Base-by-base conservation (phyloP, 2,113 vertebrate genomes). In the Caranx ignobilis region DNA sequence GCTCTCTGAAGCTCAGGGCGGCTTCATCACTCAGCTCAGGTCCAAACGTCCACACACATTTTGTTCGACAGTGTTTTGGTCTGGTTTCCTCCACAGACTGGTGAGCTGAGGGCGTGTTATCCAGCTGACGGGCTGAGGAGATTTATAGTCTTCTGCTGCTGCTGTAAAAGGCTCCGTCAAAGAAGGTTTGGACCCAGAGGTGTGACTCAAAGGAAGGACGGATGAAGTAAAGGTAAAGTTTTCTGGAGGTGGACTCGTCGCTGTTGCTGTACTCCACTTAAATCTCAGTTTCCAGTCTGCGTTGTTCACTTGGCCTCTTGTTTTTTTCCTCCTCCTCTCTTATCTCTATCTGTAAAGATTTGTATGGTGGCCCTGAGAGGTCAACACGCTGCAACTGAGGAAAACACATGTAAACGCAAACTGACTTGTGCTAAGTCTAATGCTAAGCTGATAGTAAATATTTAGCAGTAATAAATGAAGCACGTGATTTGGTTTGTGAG, bases 1-100 rank as follows among this genome's bases (percentile, higher is more conserved):
- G 41, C 21, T 54, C 39, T 59, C n/a, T 63, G 60, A 56, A 77
- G 52, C 54, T 47, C 59, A 9, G 37, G n/a, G 52, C 39, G 31
- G 57, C 31, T 12, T 5, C n/a, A 59, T 72, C n/a, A 6, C 41
- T 74, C 35, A 43, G 54, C 34, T 60, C 39, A 21, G n/a, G 19
- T 6, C 21, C 31, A 39, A 3, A 18, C 45, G 47, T 69, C 26
- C 10, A 26, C 32, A 39, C 10, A 39, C 5, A 39, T 48, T 39
- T 57, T 52, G n/a, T 35, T 31, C 12, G 15, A 74, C 43, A 21
- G 31, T 15, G 7, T 11, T n/a, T n/a, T 34, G 55, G 16, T 19
- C 39, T 63, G 11, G 26, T 11, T 37, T 26, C 12, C 37, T 43
- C 19, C 37, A 39, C 35, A 7, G 61, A 52, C 50, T 52, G 50